Conservation (phyloP, 1,140 invertebrate genomes). For the Nasonia vitripennis region DNA sequence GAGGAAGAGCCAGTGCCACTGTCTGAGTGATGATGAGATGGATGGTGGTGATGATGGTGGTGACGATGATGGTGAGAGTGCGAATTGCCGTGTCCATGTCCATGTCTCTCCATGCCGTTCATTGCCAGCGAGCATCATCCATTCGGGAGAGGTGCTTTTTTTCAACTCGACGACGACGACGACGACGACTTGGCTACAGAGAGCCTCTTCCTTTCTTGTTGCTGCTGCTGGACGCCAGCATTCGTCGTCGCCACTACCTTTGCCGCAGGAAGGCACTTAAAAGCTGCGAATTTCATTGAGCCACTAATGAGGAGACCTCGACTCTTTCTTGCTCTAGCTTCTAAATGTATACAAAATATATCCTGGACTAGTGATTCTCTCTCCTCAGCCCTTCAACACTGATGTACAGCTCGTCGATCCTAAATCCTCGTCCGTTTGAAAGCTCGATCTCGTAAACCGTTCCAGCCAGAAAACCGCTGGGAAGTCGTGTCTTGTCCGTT, state of each 20-base stretch:
- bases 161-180: constrained; percentile 40
- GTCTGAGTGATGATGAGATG: constrained; percentile 50
- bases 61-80: constrained; percentile 70
- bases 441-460: background rate
- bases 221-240: background rate
- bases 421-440: background rate
- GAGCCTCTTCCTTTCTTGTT: background rate
- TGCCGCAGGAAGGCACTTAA: constrained; percentile 37
- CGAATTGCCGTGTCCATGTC: constrained; percentile 71
- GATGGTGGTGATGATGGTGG: constrained; percentile 59
- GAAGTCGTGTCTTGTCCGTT: background rate
- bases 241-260: background rate
- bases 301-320: constrained; percentile 34
- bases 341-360: background rate
- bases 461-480: background rate
- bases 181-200: background rate
- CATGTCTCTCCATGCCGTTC: constrained; percentile 76
- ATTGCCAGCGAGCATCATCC: constrained; percentile 74
- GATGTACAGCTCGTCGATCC: background rate
- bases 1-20: constrained; percentile 45
- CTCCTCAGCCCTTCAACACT: too few relatives aligned
- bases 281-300: constrained; percentile 48
- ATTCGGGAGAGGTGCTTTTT: constrained; percentile 52
- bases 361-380: background rate
- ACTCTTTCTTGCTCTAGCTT: background rate